phyloP scores from a whole-genome alignment of 1,140 invertebrate species.

The Chelonus insularis region DNA sequence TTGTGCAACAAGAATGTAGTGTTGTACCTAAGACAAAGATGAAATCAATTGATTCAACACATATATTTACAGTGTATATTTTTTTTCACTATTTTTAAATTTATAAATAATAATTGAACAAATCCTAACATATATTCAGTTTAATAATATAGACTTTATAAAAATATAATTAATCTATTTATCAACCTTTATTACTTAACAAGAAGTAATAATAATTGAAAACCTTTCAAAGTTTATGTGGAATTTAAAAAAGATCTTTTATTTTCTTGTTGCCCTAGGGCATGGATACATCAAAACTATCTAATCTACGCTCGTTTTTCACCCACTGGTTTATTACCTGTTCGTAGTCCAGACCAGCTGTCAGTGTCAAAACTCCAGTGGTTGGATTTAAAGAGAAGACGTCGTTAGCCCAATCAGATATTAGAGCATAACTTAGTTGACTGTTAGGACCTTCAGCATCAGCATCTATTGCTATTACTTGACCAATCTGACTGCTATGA shows the following conservation, averaged over 20 bases:
- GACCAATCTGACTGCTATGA: constrained; percentile 78
- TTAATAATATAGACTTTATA: too few species aligned
- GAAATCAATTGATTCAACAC: constrained; percentile 21
- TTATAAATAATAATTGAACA: too few species aligned
- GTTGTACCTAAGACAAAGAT: constrained; percentile 74
- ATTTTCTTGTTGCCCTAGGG: too few species aligned
- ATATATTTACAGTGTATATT: too few species aligned
- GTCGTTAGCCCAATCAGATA: constrained; percentile 93
- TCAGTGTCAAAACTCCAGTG: constrained; percentile 86
- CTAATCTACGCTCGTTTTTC: constrained; percentile 5
- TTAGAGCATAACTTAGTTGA: constrained; percentile 83
- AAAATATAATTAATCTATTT: too few species aligned
- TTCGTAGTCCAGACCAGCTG: constrained; percentile 89
- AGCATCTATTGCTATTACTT: constrained; percentile 78
- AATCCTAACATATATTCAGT: too few species aligned
- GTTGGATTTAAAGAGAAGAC: constrained; percentile 90
- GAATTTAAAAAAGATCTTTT: too few species aligned
- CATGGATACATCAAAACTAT: too few species aligned
- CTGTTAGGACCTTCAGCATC: constrained; percentile 84
- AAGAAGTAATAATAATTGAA: too few species aligned
- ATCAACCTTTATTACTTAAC: too few species aligned
- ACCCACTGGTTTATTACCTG: constrained; percentile 64
- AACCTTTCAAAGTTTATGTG: too few species aligned
- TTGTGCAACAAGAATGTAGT: constrained; percentile 90
- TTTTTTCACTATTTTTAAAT: too few species aligned